Percentiles rank a stretch among this genome's conserved stretches.
These are phyloP conservation scores for Nemurella pictetii DNA, from an alignment of 2,888 invertebrate species.

Conservation along the genomic window DNA sequence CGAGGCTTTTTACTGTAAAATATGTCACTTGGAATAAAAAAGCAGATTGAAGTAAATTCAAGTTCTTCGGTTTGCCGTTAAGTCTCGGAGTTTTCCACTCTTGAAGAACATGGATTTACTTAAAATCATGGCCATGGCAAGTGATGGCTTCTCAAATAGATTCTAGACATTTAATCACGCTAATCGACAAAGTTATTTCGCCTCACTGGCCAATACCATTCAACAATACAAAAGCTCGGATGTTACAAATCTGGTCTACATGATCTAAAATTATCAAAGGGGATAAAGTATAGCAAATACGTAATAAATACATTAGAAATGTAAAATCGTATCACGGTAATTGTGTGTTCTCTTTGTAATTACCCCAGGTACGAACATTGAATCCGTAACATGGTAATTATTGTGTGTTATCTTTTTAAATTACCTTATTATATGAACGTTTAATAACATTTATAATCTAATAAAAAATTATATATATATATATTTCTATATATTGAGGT, in stretches of 20 bases:
- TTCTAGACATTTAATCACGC: background rate
- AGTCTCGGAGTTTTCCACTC: background rate
- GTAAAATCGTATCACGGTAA: conserved; percentile 35
- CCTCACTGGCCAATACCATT: background rate
- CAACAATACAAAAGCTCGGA: background rate
- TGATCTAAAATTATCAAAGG: conserved; percentile 10
- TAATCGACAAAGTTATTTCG: background rate
- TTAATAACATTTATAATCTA: conserved; percentile 38
- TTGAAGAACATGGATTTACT: background rate
- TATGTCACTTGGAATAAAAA: background rate
- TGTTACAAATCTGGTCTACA: background rate
- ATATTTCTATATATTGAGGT: conserved; percentile 35
- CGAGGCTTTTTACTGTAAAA: background rate
- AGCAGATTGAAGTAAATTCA: background rate
- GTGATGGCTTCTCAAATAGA: background rate
- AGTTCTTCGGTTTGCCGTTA: no score
- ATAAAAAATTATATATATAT: conserved; percentile 34
- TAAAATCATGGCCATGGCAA: background rate
- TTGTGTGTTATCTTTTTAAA: conserved; percentile 27
- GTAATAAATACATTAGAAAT: conserved; percentile 35
- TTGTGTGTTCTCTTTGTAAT: conserved; percentile 27
- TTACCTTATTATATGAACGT: conserved; percentile 34
- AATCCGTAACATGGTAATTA: background rate
- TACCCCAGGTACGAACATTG: background rate
- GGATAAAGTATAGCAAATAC: conserved; percentile 31